These are phyloP conservation scores for Poecile montanus DNA, from an alignment of 2,797 vertebrate genomes.

Conservation along the genomic window DNA sequence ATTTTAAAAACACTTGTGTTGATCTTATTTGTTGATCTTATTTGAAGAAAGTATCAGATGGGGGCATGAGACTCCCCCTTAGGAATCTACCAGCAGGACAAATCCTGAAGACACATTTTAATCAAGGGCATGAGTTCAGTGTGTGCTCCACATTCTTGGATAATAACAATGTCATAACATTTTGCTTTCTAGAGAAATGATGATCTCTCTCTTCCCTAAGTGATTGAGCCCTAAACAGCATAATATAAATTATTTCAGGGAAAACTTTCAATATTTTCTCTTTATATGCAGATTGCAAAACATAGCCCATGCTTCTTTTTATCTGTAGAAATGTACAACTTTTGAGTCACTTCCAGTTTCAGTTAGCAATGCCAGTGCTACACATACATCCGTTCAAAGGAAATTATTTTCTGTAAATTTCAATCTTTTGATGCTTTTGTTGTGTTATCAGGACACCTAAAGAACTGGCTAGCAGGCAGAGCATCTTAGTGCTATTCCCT, in stretches of 20 bases:
- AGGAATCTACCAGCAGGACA: neutral
- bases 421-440: neutral
- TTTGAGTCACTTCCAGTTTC: neutral
- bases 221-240: neutral
- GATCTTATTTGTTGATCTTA: neutral
- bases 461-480: neutral
- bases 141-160: neutral
- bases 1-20: neutral
- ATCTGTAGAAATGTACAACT: neutral
- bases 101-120: neutral
- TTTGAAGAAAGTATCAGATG: neutral
- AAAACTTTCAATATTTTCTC: neutral
- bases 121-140: neutral
- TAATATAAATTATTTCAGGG: neutral
- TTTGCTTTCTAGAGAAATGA: neutral
- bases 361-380: neutral
- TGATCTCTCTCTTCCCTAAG: neutral
- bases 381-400: neutral
- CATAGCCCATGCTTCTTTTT: neutral
- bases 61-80: neutral
- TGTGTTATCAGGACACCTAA: neutral
- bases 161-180: neutral
- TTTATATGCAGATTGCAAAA: neutral
- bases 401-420: neutral
- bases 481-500: neutral